These are phyloP conservation scores for Philhelius pedissequus DNA, from an alignment of 2,888 invertebrate genomes.

Conservation along the genomic window DNA sequence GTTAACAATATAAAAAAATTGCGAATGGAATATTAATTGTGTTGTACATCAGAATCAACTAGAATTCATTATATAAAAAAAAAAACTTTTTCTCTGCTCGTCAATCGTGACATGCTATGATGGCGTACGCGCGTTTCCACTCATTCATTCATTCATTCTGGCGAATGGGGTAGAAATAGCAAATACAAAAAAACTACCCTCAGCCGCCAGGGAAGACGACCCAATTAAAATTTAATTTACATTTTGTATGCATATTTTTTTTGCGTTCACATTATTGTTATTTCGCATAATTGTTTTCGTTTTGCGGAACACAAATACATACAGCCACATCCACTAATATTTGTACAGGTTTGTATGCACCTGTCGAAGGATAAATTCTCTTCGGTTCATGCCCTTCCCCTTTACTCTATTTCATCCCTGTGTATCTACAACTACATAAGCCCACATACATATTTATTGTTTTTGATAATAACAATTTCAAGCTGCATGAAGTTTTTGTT, in stretches of 20 bases:
- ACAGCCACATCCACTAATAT: not conserved
- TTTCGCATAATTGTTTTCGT: not conserved
- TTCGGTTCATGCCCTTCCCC: too few species aligned
- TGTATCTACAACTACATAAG: not conserved
- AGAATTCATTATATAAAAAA: not conserved
- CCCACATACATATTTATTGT: not conserved
- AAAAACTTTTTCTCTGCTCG: not conserved
- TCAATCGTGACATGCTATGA: not conserved
- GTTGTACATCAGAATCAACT: conserved; percentile 48
- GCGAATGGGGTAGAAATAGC: not conserved
- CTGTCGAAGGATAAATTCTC: not conserved
- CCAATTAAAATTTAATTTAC: conserved; percentile 18
- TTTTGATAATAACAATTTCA: conserved; percentile 1
- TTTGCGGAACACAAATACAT: not conserved
- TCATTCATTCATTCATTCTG: conserved; percentile 4
- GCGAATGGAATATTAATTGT: conserved; percentile 41
- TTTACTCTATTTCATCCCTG: not conserved
- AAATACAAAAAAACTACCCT: not conserved
- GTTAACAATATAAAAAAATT: conserved; percentile 34
- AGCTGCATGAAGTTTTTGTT: not conserved
- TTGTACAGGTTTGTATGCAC: not conserved
- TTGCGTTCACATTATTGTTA: not conserved
- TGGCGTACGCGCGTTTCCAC: not conserved
- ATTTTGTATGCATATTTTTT: not conserved
- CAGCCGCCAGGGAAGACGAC: not conserved